Evolutionary conservation across 2,797 vertebrate species (phyloP).

Genomic region (Tamandua tetradactyla): DNA sequence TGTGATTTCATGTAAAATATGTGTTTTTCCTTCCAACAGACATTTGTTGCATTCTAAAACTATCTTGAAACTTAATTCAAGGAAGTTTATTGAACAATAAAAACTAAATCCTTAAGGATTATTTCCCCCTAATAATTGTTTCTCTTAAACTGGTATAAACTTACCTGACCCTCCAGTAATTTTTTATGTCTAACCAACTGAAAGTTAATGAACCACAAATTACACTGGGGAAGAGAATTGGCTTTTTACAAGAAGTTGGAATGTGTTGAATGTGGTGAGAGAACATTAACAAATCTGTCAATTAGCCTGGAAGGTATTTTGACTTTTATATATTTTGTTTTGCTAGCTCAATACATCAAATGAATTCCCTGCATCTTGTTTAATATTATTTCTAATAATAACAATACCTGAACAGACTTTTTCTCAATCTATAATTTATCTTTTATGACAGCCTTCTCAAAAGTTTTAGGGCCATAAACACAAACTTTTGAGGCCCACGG

Average conservation of each 20-base stretch:
- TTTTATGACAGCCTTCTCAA: neutral
- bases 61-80: slow-evolving; percentile 67
- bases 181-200: slow-evolving; percentile 76
- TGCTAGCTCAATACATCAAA: slow-evolving; percentile 48
- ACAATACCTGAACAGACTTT: neutral
- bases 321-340: slow-evolving; percentile 61
- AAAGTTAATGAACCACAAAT: slow-evolving; percentile 77
- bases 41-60: slow-evolving; percentile 34
- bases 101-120: slow-evolving; percentile 57
- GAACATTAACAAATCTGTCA: slow-evolving; percentile 71
- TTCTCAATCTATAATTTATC: slow-evolving; percentile 15
- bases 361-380: slow-evolving; percentile 50
- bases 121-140: slow-evolving; percentile 62
- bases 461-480: neutral
- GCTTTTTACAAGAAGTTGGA: slow-evolving; percentile 72
- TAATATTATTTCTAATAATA: slow-evolving; percentile 44
- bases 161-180: slow-evolving; percentile 72
- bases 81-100: slow-evolving; percentile 66
- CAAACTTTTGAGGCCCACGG: neutral
- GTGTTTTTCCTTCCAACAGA: neutral
- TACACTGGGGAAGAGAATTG: slow-evolving; percentile 70
- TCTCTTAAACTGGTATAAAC: slow-evolving; percentile 72
- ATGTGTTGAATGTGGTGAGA: slow-evolving; percentile 65
- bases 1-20: slow-evolving; percentile 16
- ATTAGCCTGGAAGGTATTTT: slow-evolving; percentile 67